Percentiles rank a stretch among this genome's conserved stretches.
Evolutionary conservation across 1,140 invertebrate genomes (phyloP).

Genomic region (Drosophila pruinosa): DNA sequence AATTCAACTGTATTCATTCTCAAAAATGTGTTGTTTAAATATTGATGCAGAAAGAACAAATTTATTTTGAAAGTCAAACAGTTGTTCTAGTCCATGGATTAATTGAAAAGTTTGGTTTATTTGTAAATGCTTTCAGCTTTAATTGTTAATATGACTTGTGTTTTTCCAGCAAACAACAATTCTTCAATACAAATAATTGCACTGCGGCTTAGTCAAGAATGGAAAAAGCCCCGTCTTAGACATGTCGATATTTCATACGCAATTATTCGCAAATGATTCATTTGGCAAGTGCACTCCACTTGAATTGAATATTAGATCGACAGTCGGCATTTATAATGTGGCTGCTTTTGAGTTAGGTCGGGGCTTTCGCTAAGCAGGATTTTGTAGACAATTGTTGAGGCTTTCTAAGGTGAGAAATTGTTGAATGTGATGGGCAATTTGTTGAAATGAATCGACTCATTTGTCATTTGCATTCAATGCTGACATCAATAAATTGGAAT

Average conservation of each 20-base stretch:
- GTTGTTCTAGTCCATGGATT: too few relatives aligned
- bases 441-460: constrained; percentile 22
- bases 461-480: constrained; percentile 68
- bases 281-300: neutral
- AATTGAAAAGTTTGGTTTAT: too few relatives aligned
- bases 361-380: neutral
- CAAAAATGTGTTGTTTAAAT: too few relatives aligned
- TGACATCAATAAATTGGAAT: constrained; percentile 64
- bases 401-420: too few relatives aligned
- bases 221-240: neutral
- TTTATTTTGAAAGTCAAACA: too few relatives aligned
- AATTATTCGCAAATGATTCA: neutral
- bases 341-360: too few relatives aligned
- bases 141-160: neutral
- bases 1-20: too few relatives aligned
- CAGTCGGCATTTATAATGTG: neutral
- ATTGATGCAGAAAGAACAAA: too few relatives aligned
- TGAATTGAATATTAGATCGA: neutral
- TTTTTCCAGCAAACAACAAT: neutral
- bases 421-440: neutral
- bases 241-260: too few relatives aligned
- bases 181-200: neutral
- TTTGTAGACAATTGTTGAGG: neutral
- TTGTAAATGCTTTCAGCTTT: too few relatives aligned
- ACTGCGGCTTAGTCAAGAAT: neutral